Evolutionary conservation across 1,140 invertebrate species (phyloP), one percentile per base, ranked within the genome.

Genomic region (Brachionus rotundiformis): DNA sequence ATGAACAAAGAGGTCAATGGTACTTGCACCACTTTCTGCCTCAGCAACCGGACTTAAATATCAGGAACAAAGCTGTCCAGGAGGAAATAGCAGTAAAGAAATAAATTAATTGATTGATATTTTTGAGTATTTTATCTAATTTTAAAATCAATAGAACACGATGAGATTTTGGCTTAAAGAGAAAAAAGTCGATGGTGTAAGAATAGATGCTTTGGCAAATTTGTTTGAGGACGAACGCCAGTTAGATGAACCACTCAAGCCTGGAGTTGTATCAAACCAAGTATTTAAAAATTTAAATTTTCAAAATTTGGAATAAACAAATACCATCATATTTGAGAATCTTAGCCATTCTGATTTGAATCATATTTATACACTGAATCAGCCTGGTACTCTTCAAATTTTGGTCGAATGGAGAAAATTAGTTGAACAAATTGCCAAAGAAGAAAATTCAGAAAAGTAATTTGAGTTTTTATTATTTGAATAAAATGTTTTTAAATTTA

Each of bases 21-120:
- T 94, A 94, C 84, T 87, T 92, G 0, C 93, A 94, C 86, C 91
- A 93, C 83, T 93, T 93, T 84, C 86, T 89, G 0, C 86, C 87
- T 47, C 89, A 90, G 54, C 92, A 93, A 85, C 93, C 93, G 0
- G 93, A 94, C 84, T 88, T 94, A 0, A 94, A 94, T 85, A 92
- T 91, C 84, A 88, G 91, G 16, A 91, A 91, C 84, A 85, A 89
- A 1, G 83, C 85, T 44, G 90, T 94, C 1, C 88, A 90, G 0
- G 86, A 91, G 83, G 91, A 91, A 84, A 91, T 94, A 88, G 82
- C 85, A 83, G 86, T 87, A 19, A 54, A 5, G 19, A 54, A 0
- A 16, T 54, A 19, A 7, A 8, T 4, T 8, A 19, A 19, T 54
- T n/a, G n/a, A n/a, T 54, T 25, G 7, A 7, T n/a, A 25, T 7